Evolutionary conservation across 37 sponge, comb jelly and placozoan species (phyloP), one percentile per base, ranked within the genome.

Genomic region (Petrosia ficiformis): DNA sequence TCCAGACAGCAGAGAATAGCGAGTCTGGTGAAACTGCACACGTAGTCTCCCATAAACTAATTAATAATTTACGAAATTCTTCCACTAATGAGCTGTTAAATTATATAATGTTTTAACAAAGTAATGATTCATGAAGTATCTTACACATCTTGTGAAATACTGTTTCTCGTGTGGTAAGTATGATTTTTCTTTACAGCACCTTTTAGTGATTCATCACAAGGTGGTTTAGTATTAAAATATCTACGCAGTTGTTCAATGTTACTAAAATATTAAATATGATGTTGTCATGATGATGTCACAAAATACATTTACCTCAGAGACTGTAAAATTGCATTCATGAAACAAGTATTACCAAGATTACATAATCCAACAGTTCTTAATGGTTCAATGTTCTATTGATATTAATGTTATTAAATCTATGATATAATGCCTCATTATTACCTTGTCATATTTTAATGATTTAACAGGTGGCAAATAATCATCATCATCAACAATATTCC

Each of bases 261-360:
- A 42, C 88, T 87, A 66, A 3, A 56, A 2, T 4, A 3, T 36
- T 2, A 4, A 2, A 39, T 42, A 2, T 71, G 2, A 2, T 30
- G 37, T 67, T 1, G 30, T n/a, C 38, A 72, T 3, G 6, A 44
- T 44, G 19, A 4, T 14, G 57, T 34, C 30, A 4, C 30, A 60
- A 37, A 21, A 30, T 28, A 6, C 4, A 25, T 48, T 63, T 57
- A 90, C 91, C 82, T 82, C 25, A 90, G 75, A 22, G 91, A 90
- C 35, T 90, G 91, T 8, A 90, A 75, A 43, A 90, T 80, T 24
- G 87, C 44, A 73, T 90, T 90, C 87, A 90, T 86, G 84, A 86
- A 90, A 37, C 91, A 90, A 28, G 91, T 90, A 58, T 90, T 90
- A 28, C 91, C 91, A 0, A 90, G 80, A 52, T 90, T 90, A 25